Base-by-base conservation (phyloP, 2,888 invertebrate species). In the Ochropleura leucogaster region DNA sequence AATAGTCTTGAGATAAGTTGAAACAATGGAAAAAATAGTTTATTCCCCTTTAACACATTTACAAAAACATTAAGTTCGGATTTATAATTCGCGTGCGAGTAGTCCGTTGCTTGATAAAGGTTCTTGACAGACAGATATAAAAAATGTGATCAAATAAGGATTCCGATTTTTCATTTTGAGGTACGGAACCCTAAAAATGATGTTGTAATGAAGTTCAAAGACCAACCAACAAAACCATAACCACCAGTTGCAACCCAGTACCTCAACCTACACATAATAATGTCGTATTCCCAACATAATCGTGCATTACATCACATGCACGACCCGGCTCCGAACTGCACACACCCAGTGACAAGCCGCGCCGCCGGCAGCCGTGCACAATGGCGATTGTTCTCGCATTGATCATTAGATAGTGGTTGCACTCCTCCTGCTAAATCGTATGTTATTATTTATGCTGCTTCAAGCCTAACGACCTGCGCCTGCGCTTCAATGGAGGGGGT, bases 331-430 rank as follows among this genome's bases (percentile, higher is more conserved):
- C 76, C 85, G 85, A 88, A 87, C 86, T 68, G 88, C 85, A 88
- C 85, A 91, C 92, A 89, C 91, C 92, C 92, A 93, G 92, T 94
- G 94, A 94, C 94, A 94, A 91, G 87, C 87, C 89, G 93, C 88
- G 94, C 94, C 94, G 92, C 91, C 91, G 94, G 95, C 95, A 90
- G 90, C 90, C 66, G 75, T 90, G 90, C 16, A 96, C 95, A 95
- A 96, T 95, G 91, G 93, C 92, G 90, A 95, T 95, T 95, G 95
- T 95, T 94, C 94, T 85, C 72, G 84, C 80, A 75, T 89, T 89
- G 93, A 93, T 92, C 92, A 89, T 82, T 86, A 87, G 93, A 93
- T 92, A 89, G 87, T 84, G 86, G 83, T 80, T 74, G 83, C 70
- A 77, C 78, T 79, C 92, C 92, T 90, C 91, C 91, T 84, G 87